Evolutionary conservation across 2,888 invertebrate species (phyloP).

Genomic region (Netelia inedita): DNA sequence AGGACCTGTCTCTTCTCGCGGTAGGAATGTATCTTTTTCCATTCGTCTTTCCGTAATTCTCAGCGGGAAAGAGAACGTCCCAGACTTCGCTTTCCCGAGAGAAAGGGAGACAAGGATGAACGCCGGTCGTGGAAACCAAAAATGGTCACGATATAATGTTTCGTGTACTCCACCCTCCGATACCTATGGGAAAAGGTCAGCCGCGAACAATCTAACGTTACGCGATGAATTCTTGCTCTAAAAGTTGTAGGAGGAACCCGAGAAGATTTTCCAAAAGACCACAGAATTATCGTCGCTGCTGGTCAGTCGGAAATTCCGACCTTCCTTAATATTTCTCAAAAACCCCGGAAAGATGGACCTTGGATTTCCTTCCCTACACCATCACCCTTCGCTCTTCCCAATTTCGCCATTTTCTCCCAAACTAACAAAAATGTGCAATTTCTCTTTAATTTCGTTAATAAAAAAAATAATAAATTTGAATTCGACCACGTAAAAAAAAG

Average conservation of each 20-base stretch:
- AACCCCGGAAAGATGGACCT: slow-evolving; percentile 35
- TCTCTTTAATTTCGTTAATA: neutral
- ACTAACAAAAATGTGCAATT: no score
- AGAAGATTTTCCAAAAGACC: slow-evolving; percentile 30
- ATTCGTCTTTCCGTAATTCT: neutral
- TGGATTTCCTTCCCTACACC: no score
- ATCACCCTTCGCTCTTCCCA: no score
- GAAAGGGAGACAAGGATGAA: slow-evolving; percentile 11
- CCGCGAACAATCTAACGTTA: slow-evolving; percentile 53
- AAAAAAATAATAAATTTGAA: neutral
- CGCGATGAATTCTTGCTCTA: slow-evolving; percentile 24
- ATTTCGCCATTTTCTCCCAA: no score
- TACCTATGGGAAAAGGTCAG: slow-evolving; percentile 59
- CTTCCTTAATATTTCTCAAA: neutral
- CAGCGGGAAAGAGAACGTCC: slow-evolving; percentile 44
- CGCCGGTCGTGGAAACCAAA: slow-evolving; percentile 37
- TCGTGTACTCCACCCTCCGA: slow-evolving; percentile 36
- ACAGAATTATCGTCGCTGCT: slow-evolving; percentile 53
- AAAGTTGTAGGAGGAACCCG: slow-evolving; percentile 2
- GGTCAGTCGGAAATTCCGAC: slow-evolving; percentile 5
- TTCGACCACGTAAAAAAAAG: neutral
- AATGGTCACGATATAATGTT: slow-evolving; percentile 64
- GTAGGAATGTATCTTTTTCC: slow-evolving; percentile 30
- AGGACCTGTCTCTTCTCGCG: slow-evolving; percentile 44
- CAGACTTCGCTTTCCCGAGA: slow-evolving; percentile 10